phyloP scores from a whole-genome alignment of 2,888 invertebrate species.

The Syrphus vitripennis region DNA sequence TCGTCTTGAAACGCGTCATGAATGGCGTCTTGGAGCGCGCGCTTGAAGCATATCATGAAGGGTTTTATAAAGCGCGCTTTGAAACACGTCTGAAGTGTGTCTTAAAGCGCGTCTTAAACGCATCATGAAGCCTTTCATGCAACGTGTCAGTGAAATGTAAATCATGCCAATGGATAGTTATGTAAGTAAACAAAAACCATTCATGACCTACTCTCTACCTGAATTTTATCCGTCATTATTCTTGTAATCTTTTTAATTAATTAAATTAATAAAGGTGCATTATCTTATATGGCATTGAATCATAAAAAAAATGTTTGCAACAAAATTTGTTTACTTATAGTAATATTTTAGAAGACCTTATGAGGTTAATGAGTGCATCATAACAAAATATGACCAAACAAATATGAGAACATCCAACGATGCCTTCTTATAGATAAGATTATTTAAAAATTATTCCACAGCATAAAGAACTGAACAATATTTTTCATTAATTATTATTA shows the following conservation, averaged over 20 bases:
- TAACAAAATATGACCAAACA: not conserved
- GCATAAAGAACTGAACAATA: not conserved
- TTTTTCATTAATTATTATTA: constrained; percentile 3
- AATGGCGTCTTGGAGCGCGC: no score
- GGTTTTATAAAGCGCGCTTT: no score
- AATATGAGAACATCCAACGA: not conserved
- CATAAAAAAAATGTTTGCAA: not conserved
- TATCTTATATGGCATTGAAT: not conserved
- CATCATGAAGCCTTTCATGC: no score
- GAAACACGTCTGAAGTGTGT: no score
- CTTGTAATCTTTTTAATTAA: not conserved
- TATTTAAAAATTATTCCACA: not conserved
- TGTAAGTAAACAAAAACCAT: not conserved
- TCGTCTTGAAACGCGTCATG: no score
- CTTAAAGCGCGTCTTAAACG: no score
- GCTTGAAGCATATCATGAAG: no score
- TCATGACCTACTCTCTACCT: not conserved
- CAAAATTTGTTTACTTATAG: not conserved
- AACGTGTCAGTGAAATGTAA: no score
- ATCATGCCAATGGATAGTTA: no score
- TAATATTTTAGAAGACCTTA: not conserved
- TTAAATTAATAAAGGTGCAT: not conserved
- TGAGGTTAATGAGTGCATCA: not conserved
- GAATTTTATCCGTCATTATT: not conserved
- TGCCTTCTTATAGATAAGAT: not conserved